phyloP scores from a whole-genome alignment of 2,888 invertebrate species.

The Diaperis boleti region DNA sequence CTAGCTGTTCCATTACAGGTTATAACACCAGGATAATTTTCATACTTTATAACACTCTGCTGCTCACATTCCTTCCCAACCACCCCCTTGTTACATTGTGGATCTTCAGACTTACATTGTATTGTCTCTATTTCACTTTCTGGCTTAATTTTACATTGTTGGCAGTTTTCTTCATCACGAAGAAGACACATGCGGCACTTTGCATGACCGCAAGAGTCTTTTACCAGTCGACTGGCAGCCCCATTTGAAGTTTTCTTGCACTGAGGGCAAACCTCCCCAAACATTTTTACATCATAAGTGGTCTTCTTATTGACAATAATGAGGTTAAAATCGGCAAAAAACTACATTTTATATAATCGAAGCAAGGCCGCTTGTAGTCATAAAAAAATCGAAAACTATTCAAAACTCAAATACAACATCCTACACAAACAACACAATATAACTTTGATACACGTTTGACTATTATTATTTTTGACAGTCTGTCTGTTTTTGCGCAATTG shows the following conservation, averaged over 20 bases:
- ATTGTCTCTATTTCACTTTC: background rate
- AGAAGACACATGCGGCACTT: conserved; percentile 82
- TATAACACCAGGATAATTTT: conserved; percentile 58
- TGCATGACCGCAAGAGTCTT: conserved; percentile 80
- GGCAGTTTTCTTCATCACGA: conserved; percentile 75
- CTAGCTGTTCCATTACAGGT: conserved; percentile 54
- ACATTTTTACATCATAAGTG: conserved; percentile 33
- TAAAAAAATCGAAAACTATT: too few relatives aligned
- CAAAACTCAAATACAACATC: too few relatives aligned
- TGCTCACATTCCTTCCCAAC: conserved; percentile 7
- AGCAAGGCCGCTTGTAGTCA: background rate
- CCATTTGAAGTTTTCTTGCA: conserved; percentile 71
- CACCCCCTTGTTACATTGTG: background rate
- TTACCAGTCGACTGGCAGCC: conserved; percentile 75
- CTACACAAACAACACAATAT: too few relatives aligned
- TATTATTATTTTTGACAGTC: too few relatives aligned
- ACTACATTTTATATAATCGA: background rate
- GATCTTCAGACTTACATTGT: background rate
- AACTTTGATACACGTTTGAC: too few relatives aligned
- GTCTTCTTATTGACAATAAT: background rate
- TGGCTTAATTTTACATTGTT: conserved; percentile 65
- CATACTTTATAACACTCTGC: conserved; percentile 46
- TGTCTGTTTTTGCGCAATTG: too few relatives aligned
- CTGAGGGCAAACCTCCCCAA: conserved; percentile 63
- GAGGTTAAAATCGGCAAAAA: background rate